Base-by-base conservation (phyloP, 2,797 vertebrate genomes). In the Coranthus polyacanthus region DNA sequence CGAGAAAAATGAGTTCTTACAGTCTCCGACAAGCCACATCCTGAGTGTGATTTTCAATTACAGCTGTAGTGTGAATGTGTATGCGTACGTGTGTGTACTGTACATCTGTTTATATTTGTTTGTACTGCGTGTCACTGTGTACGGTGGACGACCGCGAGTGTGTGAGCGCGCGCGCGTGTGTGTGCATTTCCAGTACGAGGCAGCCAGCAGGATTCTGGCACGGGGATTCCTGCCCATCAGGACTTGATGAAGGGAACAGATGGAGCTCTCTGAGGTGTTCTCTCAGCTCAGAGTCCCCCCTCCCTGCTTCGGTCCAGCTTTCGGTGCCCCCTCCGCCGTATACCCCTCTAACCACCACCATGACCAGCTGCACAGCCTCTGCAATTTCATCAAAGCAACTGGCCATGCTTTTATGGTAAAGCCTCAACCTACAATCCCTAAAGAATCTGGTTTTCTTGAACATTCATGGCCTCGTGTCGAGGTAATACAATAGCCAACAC, bases 231-330 rank as follows among this genome's bases (percentile, higher is more conserved):
- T 85, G 79, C 83, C 85, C 82, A 85, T 89, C 80, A 90, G 83
- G 84, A 75, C 61, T 68, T 78, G 74, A 90, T 39, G 70, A 79
- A 75, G 68, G 76, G 80, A 92, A 82, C 91, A 93, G 92, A 94
- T 93, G 92, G 92, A 88, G 75, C 70, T 73, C 86, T 82, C 82
- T 50, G 81, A 89, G 84, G 86, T 88, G 83, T 83, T 62, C 67
- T 77, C 62, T 80, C 79, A 46, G 45, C 70, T 67, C 41, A 2
- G 56, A 84, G 78, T 72, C 74, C 55, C 26, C 72, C 53, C 26
- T 7, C 6, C 26, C 26, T 53, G 51, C 66, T 60, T 72, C 61
- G 53, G 50, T 32, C 37, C 36, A 12, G 53, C 69, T 50, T 22
- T 36, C 22, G 9, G 51, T 21, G 24, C 34, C 41, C 47, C 32